Evolutionary conservation across 2,797 vertebrate genomes (phyloP).

Genomic region (Amniataba percoides): DNA sequence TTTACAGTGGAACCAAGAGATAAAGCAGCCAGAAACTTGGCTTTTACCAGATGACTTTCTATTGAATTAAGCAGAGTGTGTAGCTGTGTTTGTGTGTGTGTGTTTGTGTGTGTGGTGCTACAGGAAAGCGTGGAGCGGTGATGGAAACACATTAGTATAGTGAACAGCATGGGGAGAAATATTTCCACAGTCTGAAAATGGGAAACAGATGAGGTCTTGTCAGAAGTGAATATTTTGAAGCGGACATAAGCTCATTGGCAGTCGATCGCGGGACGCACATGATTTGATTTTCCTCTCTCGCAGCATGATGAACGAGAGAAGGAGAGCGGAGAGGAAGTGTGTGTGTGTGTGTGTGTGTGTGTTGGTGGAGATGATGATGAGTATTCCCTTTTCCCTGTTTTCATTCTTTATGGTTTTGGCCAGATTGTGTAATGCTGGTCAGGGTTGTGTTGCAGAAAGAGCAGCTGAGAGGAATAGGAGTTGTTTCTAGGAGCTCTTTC

Average conservation of each 20-base stretch:
- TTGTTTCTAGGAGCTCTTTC: background rate
- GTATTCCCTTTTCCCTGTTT: slow-evolving; percentile 4
- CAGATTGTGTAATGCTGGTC: background rate
- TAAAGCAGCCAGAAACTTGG: slow-evolving; percentile 51
- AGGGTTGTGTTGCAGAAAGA: background rate
- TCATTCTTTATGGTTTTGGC: slow-evolving; percentile 4
- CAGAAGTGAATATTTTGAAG: slow-evolving; percentile 61
- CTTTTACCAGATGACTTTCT: slow-evolving; percentile 64
- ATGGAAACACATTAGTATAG: slow-evolving; percentile 75
- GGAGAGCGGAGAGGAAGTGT: background rate
- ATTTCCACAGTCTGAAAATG: slow-evolving; percentile 72
- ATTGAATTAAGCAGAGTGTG: slow-evolving; percentile 46
- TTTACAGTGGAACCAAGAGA: slow-evolving; percentile 48
- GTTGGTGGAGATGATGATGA: slow-evolving; percentile 22
- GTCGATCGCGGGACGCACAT: slow-evolving; percentile 38
- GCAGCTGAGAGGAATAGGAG: background rate
- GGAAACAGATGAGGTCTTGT: slow-evolving; percentile 73
- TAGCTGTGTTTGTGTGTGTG: slow-evolving; percentile 3
- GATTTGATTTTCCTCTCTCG: slow-evolving; percentile 58
- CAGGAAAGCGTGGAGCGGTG: slow-evolving; percentile 19
- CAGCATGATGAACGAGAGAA: slow-evolving; percentile 42
- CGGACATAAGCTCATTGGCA: slow-evolving; percentile 61
- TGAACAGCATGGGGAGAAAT: slow-evolving; percentile 58
- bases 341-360: slow-evolving; percentile 7
- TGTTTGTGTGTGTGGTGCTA: slow-evolving; percentile 1